Evolutionary conservation across 2,113 vertebrate species (phyloP).

Genomic region (Malurus cyaneus): DNA sequence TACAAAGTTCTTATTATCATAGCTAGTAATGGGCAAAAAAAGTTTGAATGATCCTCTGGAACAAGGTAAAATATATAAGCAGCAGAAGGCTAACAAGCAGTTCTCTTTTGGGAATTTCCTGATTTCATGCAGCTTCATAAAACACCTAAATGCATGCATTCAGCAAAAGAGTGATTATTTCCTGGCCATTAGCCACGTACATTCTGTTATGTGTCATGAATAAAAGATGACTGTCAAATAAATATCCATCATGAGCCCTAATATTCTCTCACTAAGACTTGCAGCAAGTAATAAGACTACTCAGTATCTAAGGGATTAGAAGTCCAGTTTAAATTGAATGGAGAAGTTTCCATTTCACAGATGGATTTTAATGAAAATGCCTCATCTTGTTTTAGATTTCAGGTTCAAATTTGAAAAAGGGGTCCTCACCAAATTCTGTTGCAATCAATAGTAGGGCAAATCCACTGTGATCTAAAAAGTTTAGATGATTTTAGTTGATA

Average conservation of each 20-base stretch:
- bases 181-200: neutral
- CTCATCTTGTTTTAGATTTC: neutral
- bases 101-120: neutral
- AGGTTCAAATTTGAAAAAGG: neutral
- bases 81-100: neutral
- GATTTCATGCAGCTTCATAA: neutral
- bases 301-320: neutral
- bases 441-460: neutral
- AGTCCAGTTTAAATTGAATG: neutral
- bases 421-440: neutral
- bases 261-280: neutral
- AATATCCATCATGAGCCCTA: neutral
- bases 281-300: neutral
- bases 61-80: neutral
- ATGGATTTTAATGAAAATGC: neutral
- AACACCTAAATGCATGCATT: neutral
- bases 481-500: neutral
- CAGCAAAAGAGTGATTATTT: neutral
- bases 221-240: conserved; percentile 4
- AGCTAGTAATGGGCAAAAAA: neutral
- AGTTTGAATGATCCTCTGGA: neutral
- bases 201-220: neutral
- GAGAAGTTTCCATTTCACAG: neutral
- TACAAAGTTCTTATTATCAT: neutral
- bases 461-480: neutral